Evolutionary conservation across 53 echinoderm and acorn worm genomes (phyloP), one percentile per base, ranked within the genome.

Genomic region (Crossaster papposus): DNA sequence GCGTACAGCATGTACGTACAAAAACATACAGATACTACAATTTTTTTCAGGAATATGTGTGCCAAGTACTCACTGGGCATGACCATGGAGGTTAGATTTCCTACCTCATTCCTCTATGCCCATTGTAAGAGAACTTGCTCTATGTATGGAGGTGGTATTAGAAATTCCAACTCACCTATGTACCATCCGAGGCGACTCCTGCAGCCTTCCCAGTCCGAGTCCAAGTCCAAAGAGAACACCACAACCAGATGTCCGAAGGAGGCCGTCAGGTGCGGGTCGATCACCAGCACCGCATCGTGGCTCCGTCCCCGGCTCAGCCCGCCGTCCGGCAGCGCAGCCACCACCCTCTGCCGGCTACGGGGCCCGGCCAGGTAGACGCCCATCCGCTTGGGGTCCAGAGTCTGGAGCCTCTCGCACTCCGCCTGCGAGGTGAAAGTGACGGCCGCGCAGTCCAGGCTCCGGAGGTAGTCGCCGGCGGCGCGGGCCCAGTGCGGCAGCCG

Each of bases 161-260:
- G 22, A 17, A 58, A 20, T 13, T 34, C 28, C 2, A 7, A 74
- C 33, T 32, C 75, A 74, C 35, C 75, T 33, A 74, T 74, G 36
- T 74, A 74, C 75, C 75, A 74, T 74, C 92, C 93, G 14, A 87
- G 83, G 31, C 92, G 70, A 37, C 90, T 92, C 52, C 81, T 84
- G 62, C 98, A 98, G 23, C 83, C 78, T 64, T 94, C 98, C 22
- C 85, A 83, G n/a, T 88, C 89, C 37, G 92, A 86, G 80, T 93
- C 92, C 72, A 93, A 89, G 65, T 96, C 90, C 74, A 96, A 78
- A 9, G 89, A 94, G 89, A 94, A 98, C 51, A 98, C 93, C 33
- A 98, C 4, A 36, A 98, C 98, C 33, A 98, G 92, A 87, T 98
- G 98, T 14, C 98, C 98, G 79, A 98, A 98, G 83, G 93, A 92